These are phyloP conservation scores for Druceiella hillmani DNA, from an alignment of 2,888 invertebrate genomes.

Conservation along the genomic window DNA sequence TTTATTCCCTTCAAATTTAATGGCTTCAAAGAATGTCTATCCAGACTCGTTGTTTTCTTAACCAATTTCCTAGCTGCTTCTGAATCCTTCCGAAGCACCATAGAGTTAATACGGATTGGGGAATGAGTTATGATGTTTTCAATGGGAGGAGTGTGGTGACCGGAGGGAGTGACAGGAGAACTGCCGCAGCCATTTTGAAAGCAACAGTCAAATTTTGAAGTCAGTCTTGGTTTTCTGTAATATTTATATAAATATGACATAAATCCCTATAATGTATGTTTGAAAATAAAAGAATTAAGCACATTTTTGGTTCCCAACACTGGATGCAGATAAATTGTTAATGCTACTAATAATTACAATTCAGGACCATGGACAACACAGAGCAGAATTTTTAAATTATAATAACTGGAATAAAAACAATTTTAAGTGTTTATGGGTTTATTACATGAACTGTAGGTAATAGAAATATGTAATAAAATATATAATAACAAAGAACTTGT, in stretches of 20 bases:
- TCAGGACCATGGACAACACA: no score
- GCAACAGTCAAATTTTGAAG: slow-evolving; percentile 44
- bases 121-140: slow-evolving; percentile 30
- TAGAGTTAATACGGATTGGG: slow-evolving; percentile 37
- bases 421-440: no score
- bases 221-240: slow-evolving; percentile 40
- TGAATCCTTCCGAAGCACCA: slow-evolving; percentile 32
- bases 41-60: slow-evolving; percentile 38
- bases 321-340: no score
- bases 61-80: slow-evolving; percentile 30
- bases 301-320: no score
- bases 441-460: no score
- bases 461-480: no score
- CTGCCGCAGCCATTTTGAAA: slow-evolving; percentile 30
- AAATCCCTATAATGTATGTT: slow-evolving; percentile 2
- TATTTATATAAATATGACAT: neutral
- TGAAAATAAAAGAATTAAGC: no score
- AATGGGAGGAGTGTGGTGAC: slow-evolving; percentile 25
- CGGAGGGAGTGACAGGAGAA: slow-evolving; percentile 33
- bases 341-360: no score
- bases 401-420: no score
- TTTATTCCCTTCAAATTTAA: slow-evolving; percentile 42
- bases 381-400: no score
- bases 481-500: no score
- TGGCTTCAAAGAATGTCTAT: slow-evolving; percentile 38